Base-by-base conservation (phyloP, 2,113 vertebrate genomes). In the Saccopteryx bilineata region DNA sequence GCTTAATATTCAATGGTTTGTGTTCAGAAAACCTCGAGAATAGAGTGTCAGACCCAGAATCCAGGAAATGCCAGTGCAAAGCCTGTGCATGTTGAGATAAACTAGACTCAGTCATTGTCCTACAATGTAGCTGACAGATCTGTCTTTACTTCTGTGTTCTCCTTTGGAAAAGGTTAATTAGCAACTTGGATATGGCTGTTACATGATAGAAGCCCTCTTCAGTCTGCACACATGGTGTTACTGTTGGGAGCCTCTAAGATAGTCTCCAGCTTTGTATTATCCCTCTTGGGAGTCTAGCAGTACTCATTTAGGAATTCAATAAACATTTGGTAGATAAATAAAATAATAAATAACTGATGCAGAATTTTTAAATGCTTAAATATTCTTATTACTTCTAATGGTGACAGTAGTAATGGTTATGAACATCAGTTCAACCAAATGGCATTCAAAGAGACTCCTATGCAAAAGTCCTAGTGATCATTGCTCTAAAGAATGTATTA, bases 51-150 rank as follows among this genome's bases (percentile, higher is more conserved):
- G 74, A 72, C 28, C 26, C 46, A 39, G 63, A 86, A 28, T 56
- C 68, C 84, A 90, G 96, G 56, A 85, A 90, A 92, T 54, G 33
- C 65, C 66, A 21, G 15, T 0, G 0, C 46, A 71, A 74, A 63
- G 76, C 68, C 84, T 74, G 46, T 21, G 6, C 60, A 33, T 69
- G 11, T 15, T 54, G 48, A 78, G 46, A 87, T 93, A 97, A 95
- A 82, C 18, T 78, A 58, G 15, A 65, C 63, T 26, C 9, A 21
- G 33, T 87, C 81, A 39, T 31, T 33, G 15, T 68, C 56, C 58
- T 65, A 21, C 54, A 9, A 1, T 17, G n/a, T 46, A 61, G 39
- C 56, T 61, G n/a, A 33, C 28, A 81, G 52, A 83, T 39, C 65
- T 87, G 39, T 28, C 75, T 74, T 76, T 46, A 82, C 19, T 58